Base-by-base conservation (phyloP, 2,113 vertebrate genomes). In the Trichomycterus rosablanca region DNA sequence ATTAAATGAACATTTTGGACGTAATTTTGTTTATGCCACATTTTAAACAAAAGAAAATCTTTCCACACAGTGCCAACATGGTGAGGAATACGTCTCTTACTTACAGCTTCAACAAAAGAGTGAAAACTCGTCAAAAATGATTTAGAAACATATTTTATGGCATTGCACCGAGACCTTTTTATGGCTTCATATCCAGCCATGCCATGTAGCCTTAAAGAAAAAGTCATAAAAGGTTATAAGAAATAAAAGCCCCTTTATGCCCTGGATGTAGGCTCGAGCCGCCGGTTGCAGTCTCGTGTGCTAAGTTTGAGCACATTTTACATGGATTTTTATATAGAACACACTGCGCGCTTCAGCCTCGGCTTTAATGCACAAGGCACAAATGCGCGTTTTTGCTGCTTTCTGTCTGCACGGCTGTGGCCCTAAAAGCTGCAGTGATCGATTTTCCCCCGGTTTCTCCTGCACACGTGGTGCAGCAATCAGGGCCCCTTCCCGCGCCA, bases 371-470 rank as follows among this genome's bases (percentile, higher is more conserved):
- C 35, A 18, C 20, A 39, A 53, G 54, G 53, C 60, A 59, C 46
- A 72, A 43, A 46, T 57, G 42, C 20, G 60, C 70, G 65, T 69
- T 66, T 73, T 69, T 69, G 35, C 71, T 68, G 62, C 67, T 70
- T 45, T 66, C 67, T 63, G 75, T 83, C 79, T 83, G 81, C 83
- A 82, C 81, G 86, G 80, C 82, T 87, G 83, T 83, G 86, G 83
- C 82, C 83, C 84, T 86, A 88, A 88, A 88, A 89, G 84, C 87
- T 88, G 86, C 87, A 88, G 86, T 86, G 81, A 89, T 89, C 86
- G 87, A 89, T 89, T 87, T 88, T 86, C 81, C 81, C 83, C 84
- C 83, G 81, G 86, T 89, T 89, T 88, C 84, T 87, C 82, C 76
- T 68, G 84, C 82, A 81, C 87, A 88, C 87, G 85, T 89, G 86